phyloP scores from a whole-genome alignment of 2,113 vertebrate genomes.

The Nycticebus coucang region DNA sequence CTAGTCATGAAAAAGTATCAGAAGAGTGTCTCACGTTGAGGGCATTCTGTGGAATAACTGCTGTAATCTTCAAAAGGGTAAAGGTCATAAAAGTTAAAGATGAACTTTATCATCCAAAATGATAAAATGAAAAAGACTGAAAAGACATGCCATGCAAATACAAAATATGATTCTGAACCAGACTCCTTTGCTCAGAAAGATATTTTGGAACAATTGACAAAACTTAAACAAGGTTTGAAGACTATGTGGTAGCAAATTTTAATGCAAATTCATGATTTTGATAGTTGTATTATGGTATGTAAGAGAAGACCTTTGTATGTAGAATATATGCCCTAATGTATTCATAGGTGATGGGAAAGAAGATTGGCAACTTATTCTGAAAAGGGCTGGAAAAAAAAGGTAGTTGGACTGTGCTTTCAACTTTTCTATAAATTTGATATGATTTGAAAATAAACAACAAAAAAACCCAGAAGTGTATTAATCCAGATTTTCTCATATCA shows the following conservation, averaged over 20 bases:
- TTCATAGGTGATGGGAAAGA: neutral
- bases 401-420: neutral
- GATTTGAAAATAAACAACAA: neutral
- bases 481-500: neutral
- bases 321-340: slow-evolving; percentile 12
- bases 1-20: slow-evolving; percentile 44
- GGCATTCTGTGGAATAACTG: neutral
- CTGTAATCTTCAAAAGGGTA: slow-evolving; percentile 5
- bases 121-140: neutral
- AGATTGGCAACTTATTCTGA: neutral
- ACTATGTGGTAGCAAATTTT: neutral
- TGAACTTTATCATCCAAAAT: neutral
- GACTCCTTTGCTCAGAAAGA: neutral
- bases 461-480: neutral
- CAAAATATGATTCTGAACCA: neutral
- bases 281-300: neutral
- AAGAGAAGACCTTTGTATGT: neutral
- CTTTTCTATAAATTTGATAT: neutral
- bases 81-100: slow-evolving; percentile 54
- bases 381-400: neutral
- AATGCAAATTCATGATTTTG: slow-evolving; percentile 23
- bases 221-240: neutral
- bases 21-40: neutral
- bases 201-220: neutral
- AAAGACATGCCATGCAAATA: neutral